phyloP scores from a whole-genome alignment of 2,113 vertebrate species.

The Lophius piscatorius region DNA sequence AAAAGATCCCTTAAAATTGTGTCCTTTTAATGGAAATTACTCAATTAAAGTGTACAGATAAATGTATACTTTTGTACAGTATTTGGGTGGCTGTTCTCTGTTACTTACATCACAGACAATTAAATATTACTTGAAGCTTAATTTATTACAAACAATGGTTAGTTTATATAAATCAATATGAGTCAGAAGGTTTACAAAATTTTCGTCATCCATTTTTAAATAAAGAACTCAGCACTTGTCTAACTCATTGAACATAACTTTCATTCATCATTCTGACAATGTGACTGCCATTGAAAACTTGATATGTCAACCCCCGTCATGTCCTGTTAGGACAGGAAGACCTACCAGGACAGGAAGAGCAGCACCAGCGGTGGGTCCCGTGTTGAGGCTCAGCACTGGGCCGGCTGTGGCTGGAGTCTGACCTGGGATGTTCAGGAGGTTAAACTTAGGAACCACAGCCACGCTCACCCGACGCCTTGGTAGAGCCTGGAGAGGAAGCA shows the following conservation, averaged over 20 bases:
- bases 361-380: constrained; percentile 45
- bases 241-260: neutral
- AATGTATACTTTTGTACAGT: too few species aligned
- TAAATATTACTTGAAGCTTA: neutral
- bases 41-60: too few species aligned
- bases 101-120: neutral
- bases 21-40: too few species aligned
- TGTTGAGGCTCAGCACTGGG: constrained; percentile 70
- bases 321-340: constrained; percentile 51
- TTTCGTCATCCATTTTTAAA: neutral
- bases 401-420: constrained; percentile 79
- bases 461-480: constrained; percentile 96
- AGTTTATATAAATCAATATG: neutral
- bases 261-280: constrained; percentile 4
- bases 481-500: constrained; percentile 83
- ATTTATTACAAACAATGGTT: neutral
- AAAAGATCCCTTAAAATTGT: too few species aligned
- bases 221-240: neutral
- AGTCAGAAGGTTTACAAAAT: neutral
- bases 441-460: constrained; percentile 97
- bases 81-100: neutral
- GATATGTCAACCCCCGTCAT: constrained; percentile 32
- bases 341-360: constrained; percentile 88
- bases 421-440: constrained; percentile 91
- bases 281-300: constrained; percentile 5